phyloP scores from a whole-genome alignment of 2,888 invertebrate genomes.

The Sesamia inferens region DNA sequence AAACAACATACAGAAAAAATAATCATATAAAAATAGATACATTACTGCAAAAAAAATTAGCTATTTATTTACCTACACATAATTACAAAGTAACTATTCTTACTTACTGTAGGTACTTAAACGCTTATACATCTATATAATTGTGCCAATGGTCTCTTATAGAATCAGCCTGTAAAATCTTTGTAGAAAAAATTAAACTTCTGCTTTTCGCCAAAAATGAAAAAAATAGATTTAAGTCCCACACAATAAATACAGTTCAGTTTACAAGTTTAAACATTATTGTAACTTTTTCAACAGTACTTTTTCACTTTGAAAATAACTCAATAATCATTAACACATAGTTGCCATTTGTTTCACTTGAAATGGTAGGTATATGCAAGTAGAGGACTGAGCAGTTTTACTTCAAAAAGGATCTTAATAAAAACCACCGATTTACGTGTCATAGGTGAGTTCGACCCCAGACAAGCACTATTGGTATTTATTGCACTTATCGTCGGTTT shows the following conservation, averaged over 20 bases:
- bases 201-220: too few relatives aligned
- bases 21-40: background rate
- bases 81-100: background rate
- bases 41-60: background rate
- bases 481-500: too few relatives aligned
- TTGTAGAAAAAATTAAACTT: background rate
- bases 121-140: background rate
- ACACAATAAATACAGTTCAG: too few relatives aligned
- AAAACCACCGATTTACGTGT: background rate
- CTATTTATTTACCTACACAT: background rate
- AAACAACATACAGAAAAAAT: conserved; percentile 3
- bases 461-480: background rate
- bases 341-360: too few relatives aligned
- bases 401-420: too few relatives aligned
- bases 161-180: conserved; percentile 7
- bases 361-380: too few relatives aligned
- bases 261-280: too few relatives aligned
- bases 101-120: background rate
- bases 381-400: too few relatives aligned
- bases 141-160: background rate
- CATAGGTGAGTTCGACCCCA: background rate
- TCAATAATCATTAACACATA: too few relatives aligned
- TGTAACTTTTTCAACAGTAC: too few relatives aligned
- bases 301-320: too few relatives aligned
- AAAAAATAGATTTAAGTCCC: too few relatives aligned